Base-by-base conservation (phyloP, 2,797 vertebrate species). In the Syngnathus rostellatus region DNA sequence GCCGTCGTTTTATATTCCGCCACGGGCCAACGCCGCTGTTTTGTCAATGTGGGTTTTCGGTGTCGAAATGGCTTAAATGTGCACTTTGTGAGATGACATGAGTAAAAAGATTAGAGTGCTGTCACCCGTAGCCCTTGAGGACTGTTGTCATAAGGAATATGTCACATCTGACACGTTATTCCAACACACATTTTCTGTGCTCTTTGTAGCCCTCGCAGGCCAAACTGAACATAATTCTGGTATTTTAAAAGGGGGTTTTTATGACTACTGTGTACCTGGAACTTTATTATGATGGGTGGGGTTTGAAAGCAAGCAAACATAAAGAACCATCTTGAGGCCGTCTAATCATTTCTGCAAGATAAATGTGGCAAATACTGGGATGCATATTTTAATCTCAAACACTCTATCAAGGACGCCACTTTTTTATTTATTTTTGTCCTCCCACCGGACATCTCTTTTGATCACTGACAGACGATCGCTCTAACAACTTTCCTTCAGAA, bases 61-160 rank as follows among this genome's bases (percentile, higher is more conserved):
- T 16, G 50, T 14, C 59, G 64, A 40, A 77, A 64, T 19, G 63
- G 8, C 10, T 11, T 39, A 43, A 65, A 72, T 61, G 4, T 48
- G 11, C 38, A 43, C 5, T 1, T 64, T 53, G 43, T 59, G 68
- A 53, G 58, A 50, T 57, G 6, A 61, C 39, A 61, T 61, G n/a
- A 41, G 40, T 41, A 21, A 59, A 39, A 62, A 43, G 12, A 43
- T 62, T 19, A n/a, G n/a, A 23, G 19, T 21, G 19, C 38, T 63
- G 39, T 68, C 41, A 25, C 59, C 64, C 40, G n/a, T 0, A 23
- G 21, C 6, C 66, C 60, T 43, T 8, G 2, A 68, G 54, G 21
- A 39, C 0, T 43, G 38, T 64, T 70, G 59, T 72, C 57, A 40
- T 61, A 31, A 48, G 67, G 31, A 69, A 64, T 50, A 63, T 48